Evolutionary conservation across 1,140 invertebrate species (phyloP).

Genomic region (Pissodes strobi): DNA sequence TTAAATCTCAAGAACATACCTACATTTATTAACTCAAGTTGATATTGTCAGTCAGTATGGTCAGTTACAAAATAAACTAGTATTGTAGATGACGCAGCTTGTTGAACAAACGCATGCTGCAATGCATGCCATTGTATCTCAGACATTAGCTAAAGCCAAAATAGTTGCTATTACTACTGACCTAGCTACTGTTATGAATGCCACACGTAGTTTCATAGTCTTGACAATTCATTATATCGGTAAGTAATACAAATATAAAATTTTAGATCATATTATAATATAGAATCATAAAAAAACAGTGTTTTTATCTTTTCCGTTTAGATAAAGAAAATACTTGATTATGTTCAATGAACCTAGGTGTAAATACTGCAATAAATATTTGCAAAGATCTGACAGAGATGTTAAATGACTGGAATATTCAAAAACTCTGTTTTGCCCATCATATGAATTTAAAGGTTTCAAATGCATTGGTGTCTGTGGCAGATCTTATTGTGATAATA

Average conservation of each 20-base stretch:
- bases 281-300: not conserved
- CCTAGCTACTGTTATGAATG: not conserved
- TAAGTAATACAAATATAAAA: not conserved
- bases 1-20: no score
- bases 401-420: not conserved
- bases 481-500: not conserved
- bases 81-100: no score
- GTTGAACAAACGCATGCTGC: no score
- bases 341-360: not conserved
- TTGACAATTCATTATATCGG: not conserved
- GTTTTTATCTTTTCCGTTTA: not conserved
- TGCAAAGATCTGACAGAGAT: not conserved
- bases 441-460: slow-evolving; percentile 2
- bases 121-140: no score
- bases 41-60: no score
- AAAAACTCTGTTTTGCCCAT: not conserved
- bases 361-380: not conserved
- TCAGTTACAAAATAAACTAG: no score
- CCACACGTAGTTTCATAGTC: not conserved
- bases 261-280: no score
- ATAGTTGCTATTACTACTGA: not conserved
- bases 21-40: no score
- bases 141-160: not conserved
- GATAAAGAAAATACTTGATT: not conserved
- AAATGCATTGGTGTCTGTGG: not conserved